These are phyloP conservation scores for Idaea straminata DNA, from an alignment of 2,888 invertebrate species.

Conservation along the genomic window DNA sequence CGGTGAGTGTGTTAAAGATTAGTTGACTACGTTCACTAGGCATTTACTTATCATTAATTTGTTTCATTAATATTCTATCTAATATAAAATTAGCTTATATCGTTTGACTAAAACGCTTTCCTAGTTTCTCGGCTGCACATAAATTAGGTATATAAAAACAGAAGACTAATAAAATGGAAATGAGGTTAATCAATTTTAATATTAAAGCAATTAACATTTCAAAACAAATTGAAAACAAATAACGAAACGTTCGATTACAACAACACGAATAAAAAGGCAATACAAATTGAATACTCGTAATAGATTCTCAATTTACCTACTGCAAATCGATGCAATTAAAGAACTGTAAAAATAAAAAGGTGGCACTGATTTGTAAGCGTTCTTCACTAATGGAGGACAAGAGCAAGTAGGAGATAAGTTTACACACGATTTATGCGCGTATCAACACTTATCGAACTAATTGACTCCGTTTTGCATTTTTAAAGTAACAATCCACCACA, in stretches of 20 bases:
- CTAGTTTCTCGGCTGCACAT: not conserved
- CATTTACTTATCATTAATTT: not conserved
- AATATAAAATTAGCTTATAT: not conserved
- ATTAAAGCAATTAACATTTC: slow-evolving; percentile 1
- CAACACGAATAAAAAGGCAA: not conserved
- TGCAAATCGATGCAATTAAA: slow-evolving; percentile 11
- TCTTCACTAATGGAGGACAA: slow-evolving; percentile 23
- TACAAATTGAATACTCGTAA: not conserved
- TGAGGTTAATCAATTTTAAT: not conserved
- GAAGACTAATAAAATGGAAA: not conserved
- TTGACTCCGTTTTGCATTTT: slow-evolving; percentile 56
- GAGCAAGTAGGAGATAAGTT: slow-evolving; percentile 34
- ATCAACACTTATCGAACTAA: slow-evolving; percentile 70
- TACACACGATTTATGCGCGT: slow-evolving; percentile 56
- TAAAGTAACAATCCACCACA: slow-evolving; percentile 54
- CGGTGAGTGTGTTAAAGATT: not conserved
- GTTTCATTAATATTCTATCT: not conserved
- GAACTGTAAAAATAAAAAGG: slow-evolving; percentile 13
- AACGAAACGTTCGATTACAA: not conserved
- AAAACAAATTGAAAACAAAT: slow-evolving; percentile 1
- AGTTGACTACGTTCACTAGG: not conserved
- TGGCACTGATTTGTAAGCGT: slow-evolving; percentile 15
- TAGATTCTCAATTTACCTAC: slow-evolving; percentile 1
- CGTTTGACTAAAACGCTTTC: not conserved
- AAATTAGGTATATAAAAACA: not conserved